Percentiles rank a stretch among this genome's conserved stretches.
Conservation (phyloP, 2,113 vertebrate species). For the Phrynosoma platyrhinos region DNA sequence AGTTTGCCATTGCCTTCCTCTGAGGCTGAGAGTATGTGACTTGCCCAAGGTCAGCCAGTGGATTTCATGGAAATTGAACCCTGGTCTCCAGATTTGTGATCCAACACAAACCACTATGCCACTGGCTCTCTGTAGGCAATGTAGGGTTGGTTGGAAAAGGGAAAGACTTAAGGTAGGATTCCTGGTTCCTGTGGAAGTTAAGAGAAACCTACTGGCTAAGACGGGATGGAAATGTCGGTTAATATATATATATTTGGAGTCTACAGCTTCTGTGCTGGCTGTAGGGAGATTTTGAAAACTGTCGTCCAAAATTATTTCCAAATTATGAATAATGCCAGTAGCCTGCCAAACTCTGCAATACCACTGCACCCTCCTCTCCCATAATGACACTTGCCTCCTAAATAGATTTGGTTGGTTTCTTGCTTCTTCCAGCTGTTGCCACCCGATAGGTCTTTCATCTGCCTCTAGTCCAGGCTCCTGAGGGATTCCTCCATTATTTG, state of each 20-base stretch:
- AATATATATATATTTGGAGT: too few relatives aligned
- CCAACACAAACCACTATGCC: too few relatives aligned
- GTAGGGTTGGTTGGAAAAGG: neutral
- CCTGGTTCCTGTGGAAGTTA: neutral
- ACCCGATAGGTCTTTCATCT: neutral
- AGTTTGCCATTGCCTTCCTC: too few relatives aligned
- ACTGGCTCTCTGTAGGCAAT: neutral
- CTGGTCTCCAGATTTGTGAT: too few relatives aligned
- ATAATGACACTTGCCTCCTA: neutral
- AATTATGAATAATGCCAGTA: neutral
- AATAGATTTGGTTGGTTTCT: neutral
- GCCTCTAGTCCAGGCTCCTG: neutral
- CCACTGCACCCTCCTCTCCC: neutral
- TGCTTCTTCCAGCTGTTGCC: neutral
- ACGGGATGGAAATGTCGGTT: too few relatives aligned
- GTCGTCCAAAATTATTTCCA: neutral
- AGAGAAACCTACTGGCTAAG: neutral
- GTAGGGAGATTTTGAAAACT: neutral
- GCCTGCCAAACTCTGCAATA: rapidly evolving
- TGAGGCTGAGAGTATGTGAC: too few relatives aligned
- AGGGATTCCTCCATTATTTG: too few relatives aligned
- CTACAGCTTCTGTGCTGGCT: too few relatives aligned
- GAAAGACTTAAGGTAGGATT: neutral
- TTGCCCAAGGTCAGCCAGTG: too few relatives aligned
- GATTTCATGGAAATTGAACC: too few relatives aligned